Evolutionary conservation across 2,113 vertebrate species (phyloP), one percentile per base, ranked within the genome.

Genomic region (Mustela nigripes): DNA sequence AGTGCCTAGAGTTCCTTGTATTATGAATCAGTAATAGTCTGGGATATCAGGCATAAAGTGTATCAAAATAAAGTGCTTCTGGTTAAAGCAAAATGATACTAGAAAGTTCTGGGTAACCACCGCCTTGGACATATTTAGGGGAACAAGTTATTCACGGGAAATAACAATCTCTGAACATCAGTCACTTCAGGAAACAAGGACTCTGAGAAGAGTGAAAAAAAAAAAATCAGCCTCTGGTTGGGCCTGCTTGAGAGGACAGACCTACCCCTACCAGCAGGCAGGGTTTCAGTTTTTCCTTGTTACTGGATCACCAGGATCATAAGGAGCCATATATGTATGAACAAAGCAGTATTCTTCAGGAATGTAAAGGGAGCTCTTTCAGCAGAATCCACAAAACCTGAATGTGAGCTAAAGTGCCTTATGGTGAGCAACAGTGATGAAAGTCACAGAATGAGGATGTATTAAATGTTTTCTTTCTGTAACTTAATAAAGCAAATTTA

Each of bases 401-500:
- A 84, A 65, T n/a, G n/a, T 45, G 91, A 28, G 19, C 53, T 78
- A 71, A 87, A 50, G 92, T 42, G 28, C 33, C 89, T 15, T 4
- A 78, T 11, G 14, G 86, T 65, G 28, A 95, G 45, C 69, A 91
- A 84, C 0, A 71, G 28, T 8, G 26, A 56, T 19, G 36, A 53
- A 78, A n/a, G 63, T 48, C 79, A 89, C 79, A 73, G 56, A 88
- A 89, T 8, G 26, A 91, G 15, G 11, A 22, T 60, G 58, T 73
- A 45, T 16, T 80, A 63, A 74, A 67, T 85, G 42, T 56, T 65
- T 89, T 50, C 42, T 78, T 87, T 58, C 69, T 90, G 60, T 91
- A 94, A 94, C 36, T 91, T 96, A 87, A 42, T 50, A 67, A 63
- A 86, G 33, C 48, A 96, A 92, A 76, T 80, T 63, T 89, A 95